Conservation (phyloP, 2,113 vertebrate species). For the Cavia aperea region DNA sequence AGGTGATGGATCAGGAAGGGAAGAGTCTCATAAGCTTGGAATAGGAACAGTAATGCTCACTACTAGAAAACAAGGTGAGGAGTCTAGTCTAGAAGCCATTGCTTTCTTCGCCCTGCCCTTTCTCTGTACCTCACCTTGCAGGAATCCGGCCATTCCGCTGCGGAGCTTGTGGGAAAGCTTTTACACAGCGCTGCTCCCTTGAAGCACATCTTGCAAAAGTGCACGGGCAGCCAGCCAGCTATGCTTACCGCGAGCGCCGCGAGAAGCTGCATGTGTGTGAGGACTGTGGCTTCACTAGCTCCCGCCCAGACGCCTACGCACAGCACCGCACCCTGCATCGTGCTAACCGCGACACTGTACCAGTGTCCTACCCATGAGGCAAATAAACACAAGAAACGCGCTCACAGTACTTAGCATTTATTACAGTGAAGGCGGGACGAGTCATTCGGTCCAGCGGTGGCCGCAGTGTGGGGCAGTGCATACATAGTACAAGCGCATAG, state of each 20-base stretch:
- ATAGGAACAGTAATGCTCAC: not conserved
- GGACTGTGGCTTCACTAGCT: constrained; percentile 87
- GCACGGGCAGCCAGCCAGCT: constrained; percentile 83
- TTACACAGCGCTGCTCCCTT: constrained; percentile 89
- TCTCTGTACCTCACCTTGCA: constrained; percentile 46
- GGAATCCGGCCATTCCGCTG: constrained; percentile 90
- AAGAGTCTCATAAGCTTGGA: not conserved
- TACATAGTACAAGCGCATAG: constrained; percentile 93
- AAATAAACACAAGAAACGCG: constrained; percentile 51
- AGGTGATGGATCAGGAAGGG: not conserved
- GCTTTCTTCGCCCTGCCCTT: not conserved
- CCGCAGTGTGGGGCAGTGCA: constrained; percentile 94
- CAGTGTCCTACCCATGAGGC: not conserved
- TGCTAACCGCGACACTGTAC: not conserved
- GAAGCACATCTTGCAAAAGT: constrained; percentile 90
- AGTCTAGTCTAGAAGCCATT: not conserved
- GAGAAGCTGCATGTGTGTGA: constrained; percentile 92
- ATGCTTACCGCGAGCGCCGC: constrained; percentile 86
- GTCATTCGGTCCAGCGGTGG: constrained; percentile 92
- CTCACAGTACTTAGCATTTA: constrained; percentile 32
- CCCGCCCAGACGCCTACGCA: constrained; percentile 79
- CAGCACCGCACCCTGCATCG: constrained; percentile 80
- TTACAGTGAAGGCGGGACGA: not conserved
- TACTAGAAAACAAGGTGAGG: not conserved
- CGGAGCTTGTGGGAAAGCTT: constrained; percentile 87